These are phyloP conservation scores for Notarius quadriscutis DNA, from an alignment of 2,113 vertebrate species.

Conservation along the genomic window DNA sequence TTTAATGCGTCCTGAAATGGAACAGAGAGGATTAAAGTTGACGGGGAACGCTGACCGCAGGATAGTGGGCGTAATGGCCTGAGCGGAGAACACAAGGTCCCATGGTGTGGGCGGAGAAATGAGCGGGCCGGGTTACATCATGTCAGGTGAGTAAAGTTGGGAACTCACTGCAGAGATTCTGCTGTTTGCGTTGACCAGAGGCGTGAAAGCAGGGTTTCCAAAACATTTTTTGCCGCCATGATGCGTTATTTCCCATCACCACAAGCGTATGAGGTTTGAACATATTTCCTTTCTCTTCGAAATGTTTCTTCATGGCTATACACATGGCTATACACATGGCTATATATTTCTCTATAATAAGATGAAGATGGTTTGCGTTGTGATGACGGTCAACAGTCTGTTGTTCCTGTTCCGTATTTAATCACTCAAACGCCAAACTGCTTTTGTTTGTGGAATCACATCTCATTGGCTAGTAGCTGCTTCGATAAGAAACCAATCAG, in stretches of 20 bases:
- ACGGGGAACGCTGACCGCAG: neutral
- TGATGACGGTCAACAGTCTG: too few species aligned
- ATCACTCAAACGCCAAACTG: neutral
- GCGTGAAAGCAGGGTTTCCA: neutral
- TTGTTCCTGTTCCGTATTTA: too few species aligned
- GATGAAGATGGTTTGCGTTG: too few species aligned
- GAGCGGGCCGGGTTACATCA: neutral
- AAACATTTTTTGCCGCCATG: neutral
- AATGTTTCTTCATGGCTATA: neutral
- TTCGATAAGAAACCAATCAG: neutral
- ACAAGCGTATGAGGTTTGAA: neutral
- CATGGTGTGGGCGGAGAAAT: neutral
- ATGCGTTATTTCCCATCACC: neutral
- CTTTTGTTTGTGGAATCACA: neutral
- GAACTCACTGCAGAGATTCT: neutral
- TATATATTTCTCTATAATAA: too few species aligned
- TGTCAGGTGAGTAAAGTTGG: neutral
- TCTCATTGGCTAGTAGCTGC: neutral
- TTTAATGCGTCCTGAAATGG: neutral
- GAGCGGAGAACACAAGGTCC: neutral
- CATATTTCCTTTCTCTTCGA: neutral
- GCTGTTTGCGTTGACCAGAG: neutral
- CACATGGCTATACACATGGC: too few species aligned
- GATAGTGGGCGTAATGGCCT: neutral
- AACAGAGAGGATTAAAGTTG: slow-evolving; percentile 4